phyloP scores from a whole-genome alignment of 2,888 invertebrate species.

The Apomyelois bistriatella region DNA sequence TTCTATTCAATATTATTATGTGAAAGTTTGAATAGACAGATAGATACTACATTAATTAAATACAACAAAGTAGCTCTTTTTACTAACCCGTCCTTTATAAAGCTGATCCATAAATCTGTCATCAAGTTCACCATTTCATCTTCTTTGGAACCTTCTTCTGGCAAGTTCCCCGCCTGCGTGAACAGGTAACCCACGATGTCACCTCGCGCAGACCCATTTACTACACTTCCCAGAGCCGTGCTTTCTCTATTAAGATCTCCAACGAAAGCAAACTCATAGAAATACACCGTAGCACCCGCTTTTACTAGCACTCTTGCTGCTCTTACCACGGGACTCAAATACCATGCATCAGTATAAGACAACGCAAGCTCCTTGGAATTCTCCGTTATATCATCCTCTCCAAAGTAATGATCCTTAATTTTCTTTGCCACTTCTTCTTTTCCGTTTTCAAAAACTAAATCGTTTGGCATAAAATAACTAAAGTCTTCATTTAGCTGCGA shows the following conservation, averaged over 20 bases:
- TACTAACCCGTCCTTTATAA: conserved; percentile 75
- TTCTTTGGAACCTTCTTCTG: conserved; percentile 10
- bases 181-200: conserved; percentile 79
- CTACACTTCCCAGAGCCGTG: conserved; percentile 45
- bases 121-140: conserved; percentile 39
- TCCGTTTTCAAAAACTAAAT: conserved; percentile 40
- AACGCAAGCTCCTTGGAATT: conserved; percentile 35
- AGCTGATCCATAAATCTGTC: conserved; percentile 59
- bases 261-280: conserved; percentile 78
- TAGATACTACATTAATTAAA: too few species aligned
- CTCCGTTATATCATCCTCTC: conserved; percentile 32
- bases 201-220: conserved; percentile 72
- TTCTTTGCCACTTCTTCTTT: conserved; percentile 29
- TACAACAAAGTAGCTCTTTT: background rate
- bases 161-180: conserved; percentile 30
- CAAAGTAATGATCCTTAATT: conserved; percentile 51
- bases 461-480: conserved; percentile 43
- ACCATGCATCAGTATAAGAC: conserved; percentile 51
- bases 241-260: conserved; percentile 68
- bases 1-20: too few species aligned
- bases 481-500: conserved; percentile 38
- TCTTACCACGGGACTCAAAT: conserved; percentile 49
- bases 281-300: conserved; percentile 66
- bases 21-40: too few species aligned
- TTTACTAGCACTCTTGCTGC: conserved; percentile 42